Conservation (phyloP, 2,888 invertebrate species). For the Anthophora plumipes region DNA sequence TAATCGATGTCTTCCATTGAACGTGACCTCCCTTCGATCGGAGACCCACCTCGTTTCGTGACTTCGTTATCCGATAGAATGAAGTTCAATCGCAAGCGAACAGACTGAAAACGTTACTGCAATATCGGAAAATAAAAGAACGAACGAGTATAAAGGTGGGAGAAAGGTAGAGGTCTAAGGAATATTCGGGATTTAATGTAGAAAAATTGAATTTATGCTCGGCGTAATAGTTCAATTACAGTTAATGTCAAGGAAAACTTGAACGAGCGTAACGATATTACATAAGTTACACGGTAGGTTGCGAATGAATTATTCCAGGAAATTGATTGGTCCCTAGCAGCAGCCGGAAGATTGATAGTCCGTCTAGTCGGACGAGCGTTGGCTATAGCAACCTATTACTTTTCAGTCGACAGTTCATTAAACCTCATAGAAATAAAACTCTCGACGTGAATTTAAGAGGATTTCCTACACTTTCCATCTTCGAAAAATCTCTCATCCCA, state of each 20-base stretch:
- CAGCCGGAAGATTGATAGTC: conserved; percentile 60
- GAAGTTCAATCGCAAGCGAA: not conserved
- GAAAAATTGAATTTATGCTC: not conserved
- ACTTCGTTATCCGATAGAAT: conserved; percentile 9
- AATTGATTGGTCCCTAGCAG: conserved; percentile 66
- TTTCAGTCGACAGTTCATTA: conserved; percentile 37
- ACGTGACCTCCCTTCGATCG: not conserved
- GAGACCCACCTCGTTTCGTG: not conserved
- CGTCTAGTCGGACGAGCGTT: conserved; percentile 28
- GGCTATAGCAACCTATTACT: conserved; percentile 20
- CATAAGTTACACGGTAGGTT: conserved; percentile 41
- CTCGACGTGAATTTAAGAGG: conserved; percentile 5
- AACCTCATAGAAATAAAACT: conserved; percentile 33
- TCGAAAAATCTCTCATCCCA: not conserved
- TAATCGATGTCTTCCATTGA: conserved; percentile 23
- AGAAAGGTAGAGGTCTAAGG: too few species aligned
- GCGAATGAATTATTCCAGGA: conserved; percentile 63
- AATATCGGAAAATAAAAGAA: too few species aligned
- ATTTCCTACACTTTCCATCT: not conserved
- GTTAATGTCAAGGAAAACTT: conserved; percentile 19
- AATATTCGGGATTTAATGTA: not conserved
- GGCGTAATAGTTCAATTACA: conserved; percentile 20
- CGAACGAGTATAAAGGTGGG: too few species aligned
- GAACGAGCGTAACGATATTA: conserved; percentile 61
- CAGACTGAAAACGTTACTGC: not conserved